phyloP scores from a whole-genome alignment of 2,797 vertebrate genomes.

The Masticophis lateralis region DNA sequence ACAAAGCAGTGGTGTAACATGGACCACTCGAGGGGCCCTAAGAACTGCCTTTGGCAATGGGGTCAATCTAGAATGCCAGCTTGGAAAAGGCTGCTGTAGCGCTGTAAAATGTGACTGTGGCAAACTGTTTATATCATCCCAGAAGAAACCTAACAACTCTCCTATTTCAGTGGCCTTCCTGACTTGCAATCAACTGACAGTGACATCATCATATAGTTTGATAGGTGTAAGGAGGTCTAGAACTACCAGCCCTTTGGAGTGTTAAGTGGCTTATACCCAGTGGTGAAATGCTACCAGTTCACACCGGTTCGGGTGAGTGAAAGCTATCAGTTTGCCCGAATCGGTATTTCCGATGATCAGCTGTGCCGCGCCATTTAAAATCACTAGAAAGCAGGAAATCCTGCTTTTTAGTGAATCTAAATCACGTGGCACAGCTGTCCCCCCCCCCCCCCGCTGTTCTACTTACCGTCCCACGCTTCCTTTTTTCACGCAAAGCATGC shows the following conservation, averaged over 20 bases:
- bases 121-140: not conserved
- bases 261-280: not conserved
- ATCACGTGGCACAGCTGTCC: too few relatives aligned
- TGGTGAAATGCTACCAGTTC: too few relatives aligned
- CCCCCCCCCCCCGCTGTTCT: too few relatives aligned
- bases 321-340: too few relatives aligned
- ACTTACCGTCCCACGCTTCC: too few relatives aligned
- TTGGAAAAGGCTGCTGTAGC: not conserved
- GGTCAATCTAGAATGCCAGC: not conserved
- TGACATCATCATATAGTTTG: not conserved
- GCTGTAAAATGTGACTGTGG: not conserved
- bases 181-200: not conserved
- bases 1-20: not conserved
- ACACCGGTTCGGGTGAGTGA: too few relatives aligned
- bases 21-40: not conserved
- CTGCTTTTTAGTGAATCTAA: too few relatives aligned
- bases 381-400: too few relatives aligned
- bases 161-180: not conserved
- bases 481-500: too few relatives aligned
- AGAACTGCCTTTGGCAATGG: not conserved
- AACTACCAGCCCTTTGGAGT: not conserved
- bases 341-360: too few relatives aligned
- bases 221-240: not conserved
- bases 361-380: too few relatives aligned
- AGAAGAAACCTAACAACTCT: not conserved